These are phyloP conservation scores for Cardiocondyla obscurior DNA, from an alignment of 1,140 invertebrate species.

Conservation along the genomic window DNA sequence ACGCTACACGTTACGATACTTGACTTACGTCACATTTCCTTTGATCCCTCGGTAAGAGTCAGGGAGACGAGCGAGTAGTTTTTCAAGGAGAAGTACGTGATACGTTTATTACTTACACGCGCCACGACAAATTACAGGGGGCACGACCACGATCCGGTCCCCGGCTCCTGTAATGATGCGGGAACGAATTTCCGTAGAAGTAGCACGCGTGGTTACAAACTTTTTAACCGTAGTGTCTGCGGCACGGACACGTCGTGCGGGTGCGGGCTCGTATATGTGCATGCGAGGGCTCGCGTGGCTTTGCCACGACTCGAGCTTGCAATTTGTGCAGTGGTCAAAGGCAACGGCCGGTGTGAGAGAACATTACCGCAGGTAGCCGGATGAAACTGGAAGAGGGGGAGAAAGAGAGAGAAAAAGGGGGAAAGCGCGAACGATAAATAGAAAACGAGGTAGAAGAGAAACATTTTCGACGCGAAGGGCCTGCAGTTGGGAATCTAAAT, in stretches of 20 bases:
- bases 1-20: conserved; percentile 17
- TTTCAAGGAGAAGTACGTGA: conserved; percentile 28
- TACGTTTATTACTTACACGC: conserved; percentile 47
- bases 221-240: conserved; percentile 52
- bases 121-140: conserved; percentile 40
- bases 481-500: conserved; percentile 16
- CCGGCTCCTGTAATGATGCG: conserved; percentile 41
- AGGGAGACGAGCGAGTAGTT: conserved; percentile 11
- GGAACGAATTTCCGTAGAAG: conserved; percentile 39
- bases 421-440: neutral
- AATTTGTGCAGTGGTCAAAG: conserved; percentile 54
- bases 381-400: conserved; percentile 7
- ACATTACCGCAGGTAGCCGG: conserved; percentile 54
- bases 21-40: conserved; percentile 10
- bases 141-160: conserved; percentile 25
- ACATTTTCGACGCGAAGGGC: neutral
- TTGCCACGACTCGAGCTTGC: conserved; percentile 55
- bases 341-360: conserved; percentile 46
- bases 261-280: neutral
- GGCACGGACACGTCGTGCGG: neutral
- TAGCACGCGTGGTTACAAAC: conserved; percentile 50
- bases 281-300: conserved; percentile 38
- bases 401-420: too few species aligned
- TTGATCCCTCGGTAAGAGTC: neutral
- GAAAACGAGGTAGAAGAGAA: conserved; percentile 8